These are phyloP conservation scores for Amiota mariae DNA, from an alignment of 2,888 invertebrate species.

Conservation along the genomic window DNA sequence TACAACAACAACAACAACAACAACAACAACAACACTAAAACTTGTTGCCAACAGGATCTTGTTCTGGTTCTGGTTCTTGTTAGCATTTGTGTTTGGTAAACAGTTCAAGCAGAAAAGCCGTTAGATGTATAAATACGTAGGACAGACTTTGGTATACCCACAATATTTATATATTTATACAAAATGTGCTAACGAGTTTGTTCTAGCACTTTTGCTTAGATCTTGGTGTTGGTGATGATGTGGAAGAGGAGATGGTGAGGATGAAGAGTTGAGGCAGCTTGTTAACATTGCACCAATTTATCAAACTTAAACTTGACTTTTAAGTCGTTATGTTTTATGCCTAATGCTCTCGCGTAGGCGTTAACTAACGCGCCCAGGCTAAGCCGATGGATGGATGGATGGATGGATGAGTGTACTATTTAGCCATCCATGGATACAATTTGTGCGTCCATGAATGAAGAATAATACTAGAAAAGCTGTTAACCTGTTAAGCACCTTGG, in stretches of 20 bases:
- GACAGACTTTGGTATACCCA: neutral
- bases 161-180: neutral
- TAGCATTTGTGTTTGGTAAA: neutral
- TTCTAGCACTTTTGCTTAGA: neutral
- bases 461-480: neutral
- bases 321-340: neutral
- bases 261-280: neutral
- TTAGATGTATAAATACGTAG: neutral
- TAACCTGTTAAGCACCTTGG: neutral
- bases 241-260: neutral
- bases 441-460: neutral
- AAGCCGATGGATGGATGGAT: no score
- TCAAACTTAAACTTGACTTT: neutral
- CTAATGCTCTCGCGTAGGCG: neutral
- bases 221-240: neutral
- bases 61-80: neutral
- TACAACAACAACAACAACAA: no score
- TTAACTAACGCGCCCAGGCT: neutral
- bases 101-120: conserved; percentile 10
- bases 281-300: conserved; percentile 11
- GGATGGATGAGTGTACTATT: no score
- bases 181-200: conserved; percentile 11
- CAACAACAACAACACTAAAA: conserved; percentile 9
- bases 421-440: neutral
- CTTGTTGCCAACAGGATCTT: conserved; percentile 24